A percentile compares a stretch with the other conserved stretches of the same genome.
Evolutionary conservation across 2,113 vertebrate species (phyloP).

Genomic region (Campylomormyrus numenius): DNA sequence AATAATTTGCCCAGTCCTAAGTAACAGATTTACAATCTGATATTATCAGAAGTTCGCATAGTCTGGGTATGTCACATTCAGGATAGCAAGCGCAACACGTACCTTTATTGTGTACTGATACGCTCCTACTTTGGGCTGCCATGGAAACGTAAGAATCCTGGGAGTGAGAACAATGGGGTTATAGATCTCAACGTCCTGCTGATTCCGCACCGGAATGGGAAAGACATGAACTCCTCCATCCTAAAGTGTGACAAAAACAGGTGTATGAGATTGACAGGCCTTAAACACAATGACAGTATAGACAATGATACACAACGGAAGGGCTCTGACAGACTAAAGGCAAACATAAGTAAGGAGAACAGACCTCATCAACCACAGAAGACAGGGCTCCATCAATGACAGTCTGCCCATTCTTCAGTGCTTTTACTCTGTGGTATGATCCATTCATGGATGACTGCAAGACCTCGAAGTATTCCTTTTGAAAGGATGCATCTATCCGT

Average conservation of each 20-base stretch:
- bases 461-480: slow-evolving; percentile 72
- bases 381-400: slow-evolving; percentile 69
- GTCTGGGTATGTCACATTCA: background rate
- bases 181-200: slow-evolving; percentile 90
- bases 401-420: slow-evolving; percentile 68
- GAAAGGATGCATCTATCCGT: slow-evolving; percentile 65
- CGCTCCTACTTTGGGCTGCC: slow-evolving; percentile 82
- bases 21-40: background rate
- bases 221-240: slow-evolving; percentile 68
- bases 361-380: slow-evolving; percentile 76
- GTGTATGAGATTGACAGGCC: background rate
- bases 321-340: background rate
- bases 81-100: slow-evolving; percentile 15
- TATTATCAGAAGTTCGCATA: background rate
- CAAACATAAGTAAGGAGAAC: slow-evolving; percentile 31
- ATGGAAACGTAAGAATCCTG: slow-evolving; percentile 85
- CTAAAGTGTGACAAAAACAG: slow-evolving; percentile 46
- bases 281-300: background rate
- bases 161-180: slow-evolving; percentile 79
- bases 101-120: slow-evolving; percentile 91
- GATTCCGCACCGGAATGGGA: slow-evolving; percentile 70
- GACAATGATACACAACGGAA: background rate
- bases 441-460: slow-evolving; percentile 80
- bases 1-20: background rate
- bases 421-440: slow-evolving; percentile 72